Conservation (phyloP, 2,888 invertebrate genomes). For the Micoletzkya japonica region DNA sequence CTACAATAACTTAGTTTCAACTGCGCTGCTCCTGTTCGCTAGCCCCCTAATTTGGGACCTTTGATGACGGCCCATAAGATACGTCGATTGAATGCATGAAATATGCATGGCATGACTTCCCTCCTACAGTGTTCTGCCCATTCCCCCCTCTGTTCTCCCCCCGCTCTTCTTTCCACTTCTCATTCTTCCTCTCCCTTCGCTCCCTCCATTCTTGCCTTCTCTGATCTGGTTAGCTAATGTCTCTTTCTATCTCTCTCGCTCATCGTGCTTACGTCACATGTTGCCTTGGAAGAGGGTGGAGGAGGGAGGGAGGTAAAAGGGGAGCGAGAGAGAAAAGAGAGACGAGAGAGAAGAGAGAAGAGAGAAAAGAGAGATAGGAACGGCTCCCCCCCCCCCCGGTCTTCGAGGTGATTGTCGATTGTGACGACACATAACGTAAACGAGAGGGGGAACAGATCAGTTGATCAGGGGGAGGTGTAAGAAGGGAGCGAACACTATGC, state of each 20-base stretch:
- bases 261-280: constrained; percentile 19
- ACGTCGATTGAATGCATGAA: too few relatives aligned
- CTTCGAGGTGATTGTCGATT: too few relatives aligned
- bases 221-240: too few relatives aligned
- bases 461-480: not conserved
- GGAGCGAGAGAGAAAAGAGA: constrained; percentile 1
- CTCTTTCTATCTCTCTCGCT: constrained; percentile 3
- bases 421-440: not conserved
- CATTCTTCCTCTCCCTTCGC: constrained; percentile 4
- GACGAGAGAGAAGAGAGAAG: constrained; percentile 5
- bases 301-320: not conserved
- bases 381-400: too few relatives aligned
- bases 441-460: not conserved
- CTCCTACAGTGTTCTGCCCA: not conserved
- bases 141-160: not conserved
- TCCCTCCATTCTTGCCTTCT: too few relatives aligned
- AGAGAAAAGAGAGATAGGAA: too few relatives aligned
- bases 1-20: too few relatives aligned
- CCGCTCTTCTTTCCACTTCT: not conserved
- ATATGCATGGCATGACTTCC: not conserved
- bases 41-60: too few relatives aligned
- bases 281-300: constrained; percentile 24
- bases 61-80: too few relatives aligned
- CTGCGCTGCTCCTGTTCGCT: too few relatives aligned
- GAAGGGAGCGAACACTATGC: not conserved